Conservation (phyloP, 2,888 invertebrate species). For the Tolmerus cingulatus region DNA sequence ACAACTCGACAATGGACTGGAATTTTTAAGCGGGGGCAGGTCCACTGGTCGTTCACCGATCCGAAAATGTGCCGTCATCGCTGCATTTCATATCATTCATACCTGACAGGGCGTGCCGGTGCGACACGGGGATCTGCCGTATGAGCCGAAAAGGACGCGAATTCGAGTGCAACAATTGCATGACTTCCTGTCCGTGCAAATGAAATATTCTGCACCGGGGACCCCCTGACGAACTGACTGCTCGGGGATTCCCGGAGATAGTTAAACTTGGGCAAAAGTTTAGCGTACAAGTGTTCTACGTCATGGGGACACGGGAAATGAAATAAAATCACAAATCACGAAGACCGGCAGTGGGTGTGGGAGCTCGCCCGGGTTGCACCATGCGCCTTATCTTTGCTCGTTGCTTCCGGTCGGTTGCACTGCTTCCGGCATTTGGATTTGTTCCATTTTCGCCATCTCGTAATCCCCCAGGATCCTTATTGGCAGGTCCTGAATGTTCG, state of each 20-base stretch:
- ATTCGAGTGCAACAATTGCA: background rate
- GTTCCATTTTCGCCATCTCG: background rate
- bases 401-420: slow-evolving; percentile 6
- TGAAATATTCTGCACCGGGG: background rate
- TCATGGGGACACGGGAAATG: background rate
- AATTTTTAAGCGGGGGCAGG: background rate
- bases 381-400: background rate
- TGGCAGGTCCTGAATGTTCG: background rate
- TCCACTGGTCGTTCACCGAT: background rate
- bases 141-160: background rate
- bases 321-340: background rate
- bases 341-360: background rate
- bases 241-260: background rate
- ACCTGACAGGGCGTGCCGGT: background rate
- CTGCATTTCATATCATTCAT: background rate
- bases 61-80: background rate
- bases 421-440: background rate
- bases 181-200: background rate
- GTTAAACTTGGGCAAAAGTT: background rate
- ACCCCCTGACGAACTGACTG: background rate
- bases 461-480: background rate
- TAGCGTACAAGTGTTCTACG: background rate
- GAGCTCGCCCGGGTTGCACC: background rate
- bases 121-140: background rate
- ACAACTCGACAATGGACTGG: background rate